These are phyloP conservation scores for Trissolcus brochymenae DNA, from an alignment of 2,888 invertebrate species.

Conservation along the genomic window DNA sequence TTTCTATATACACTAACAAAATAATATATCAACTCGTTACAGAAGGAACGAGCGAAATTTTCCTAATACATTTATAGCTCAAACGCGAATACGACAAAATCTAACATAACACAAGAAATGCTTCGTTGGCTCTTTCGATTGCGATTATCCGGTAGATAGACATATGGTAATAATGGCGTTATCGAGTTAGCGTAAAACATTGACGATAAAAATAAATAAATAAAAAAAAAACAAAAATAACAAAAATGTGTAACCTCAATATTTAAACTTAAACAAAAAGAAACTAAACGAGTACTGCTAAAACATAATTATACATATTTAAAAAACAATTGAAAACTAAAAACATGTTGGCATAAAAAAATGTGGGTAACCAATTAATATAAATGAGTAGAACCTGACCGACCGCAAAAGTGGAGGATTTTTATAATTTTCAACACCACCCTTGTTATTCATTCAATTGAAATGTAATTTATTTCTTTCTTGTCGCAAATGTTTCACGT, in stretches of 20 bases:
- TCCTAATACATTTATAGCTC: slow-evolving; percentile 56
- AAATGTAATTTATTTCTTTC: too few species aligned
- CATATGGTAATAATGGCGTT: slow-evolving; percentile 46
- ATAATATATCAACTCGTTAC: slow-evolving; percentile 50
- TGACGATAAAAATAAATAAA: slow-evolving; percentile 41
- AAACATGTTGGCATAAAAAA: slow-evolving; percentile 72
- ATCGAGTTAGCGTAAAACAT: slow-evolving; percentile 40
- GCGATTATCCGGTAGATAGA: slow-evolving; percentile 59
- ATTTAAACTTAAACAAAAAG: slow-evolving; percentile 65
- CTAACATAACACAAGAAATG: slow-evolving; percentile 29
- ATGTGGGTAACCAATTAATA: slow-evolving; percentile 69
- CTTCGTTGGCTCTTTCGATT: slow-evolving; percentile 57
- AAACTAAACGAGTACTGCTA: slow-evolving; percentile 71
- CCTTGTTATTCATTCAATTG: too few species aligned
- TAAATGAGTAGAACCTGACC: neutral
- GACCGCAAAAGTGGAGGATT: too few species aligned
- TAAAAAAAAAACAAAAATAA: slow-evolving; percentile 25
- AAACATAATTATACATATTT: slow-evolving; percentile 75
- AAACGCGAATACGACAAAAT: slow-evolving; percentile 40
- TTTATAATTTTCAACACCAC: too few species aligned
- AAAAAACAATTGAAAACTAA: slow-evolving; percentile 74
- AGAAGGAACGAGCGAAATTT: slow-evolving; percentile 43
- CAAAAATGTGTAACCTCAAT: slow-evolving; percentile 52
- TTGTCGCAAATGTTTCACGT: too few species aligned
- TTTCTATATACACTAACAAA: slow-evolving; percentile 40